A percentile compares a stretch with the other conserved stretches of the same genome.
Evolutionary conservation across 2,888 invertebrate species (phyloP).

Genomic region (Acholoe squamosa): DNA sequence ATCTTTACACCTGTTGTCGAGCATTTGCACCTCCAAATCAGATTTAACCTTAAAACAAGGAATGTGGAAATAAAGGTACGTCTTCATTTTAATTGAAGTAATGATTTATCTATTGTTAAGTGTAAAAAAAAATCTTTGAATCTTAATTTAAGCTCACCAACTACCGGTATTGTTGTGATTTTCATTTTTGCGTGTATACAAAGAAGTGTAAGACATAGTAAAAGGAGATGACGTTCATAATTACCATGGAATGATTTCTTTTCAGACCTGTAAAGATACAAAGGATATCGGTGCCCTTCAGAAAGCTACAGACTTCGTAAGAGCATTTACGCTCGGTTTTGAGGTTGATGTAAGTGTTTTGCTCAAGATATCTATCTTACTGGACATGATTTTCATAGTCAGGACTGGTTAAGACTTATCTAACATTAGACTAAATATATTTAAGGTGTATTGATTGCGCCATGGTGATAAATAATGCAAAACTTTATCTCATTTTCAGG

Average conservation of each 20-base stretch:
- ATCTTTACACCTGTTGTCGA: constrained; percentile 98
- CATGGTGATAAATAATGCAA: too few species aligned
- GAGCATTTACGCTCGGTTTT: constrained; percentile 97
- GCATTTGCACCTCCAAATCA: constrained; percentile 94
- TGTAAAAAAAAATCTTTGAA: too few species aligned
- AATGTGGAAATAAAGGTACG: constrained; percentile 92
- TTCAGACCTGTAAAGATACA: constrained; percentile 86
- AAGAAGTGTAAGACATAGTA: background rate
- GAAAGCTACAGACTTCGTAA: constrained; percentile 98
- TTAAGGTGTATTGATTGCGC: too few species aligned
- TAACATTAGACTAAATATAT: too few species aligned
- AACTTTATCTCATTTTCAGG: constrained; percentile 83
- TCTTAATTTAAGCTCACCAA: background rate
- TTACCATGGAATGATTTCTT: constrained; percentile 61
- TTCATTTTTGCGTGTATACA: background rate
- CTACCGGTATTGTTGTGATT: background rate
- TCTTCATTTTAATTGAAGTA: too few species aligned
- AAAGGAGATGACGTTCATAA: too few species aligned
- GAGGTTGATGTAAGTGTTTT: constrained; percentile 89
- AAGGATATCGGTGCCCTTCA: constrained; percentile 95
- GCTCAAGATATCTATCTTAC: too few species aligned
- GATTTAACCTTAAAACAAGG: constrained; percentile 95
- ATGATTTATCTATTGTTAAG: too few species aligned
- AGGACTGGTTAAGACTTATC: too few species aligned
- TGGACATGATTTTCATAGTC: too few species aligned